Conservation (phyloP, 2,797 vertebrate species). For the Cryptoprocta ferox region DNA sequence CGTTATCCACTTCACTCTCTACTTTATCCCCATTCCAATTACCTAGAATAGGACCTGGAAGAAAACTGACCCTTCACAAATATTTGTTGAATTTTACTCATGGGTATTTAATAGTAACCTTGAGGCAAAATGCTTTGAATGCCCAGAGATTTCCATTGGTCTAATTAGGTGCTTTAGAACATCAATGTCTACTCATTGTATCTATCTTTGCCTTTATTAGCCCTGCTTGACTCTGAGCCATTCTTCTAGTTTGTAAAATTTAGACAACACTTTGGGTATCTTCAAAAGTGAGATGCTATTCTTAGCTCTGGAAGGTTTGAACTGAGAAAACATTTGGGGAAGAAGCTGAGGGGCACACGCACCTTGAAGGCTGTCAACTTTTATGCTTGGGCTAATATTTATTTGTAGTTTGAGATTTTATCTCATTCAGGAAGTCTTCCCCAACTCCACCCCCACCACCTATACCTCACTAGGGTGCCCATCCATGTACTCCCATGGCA, state of each 20-base stretch:
- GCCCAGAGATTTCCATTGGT: neutral
- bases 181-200: neutral
- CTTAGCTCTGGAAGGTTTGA: neutral
- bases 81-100: neutral
- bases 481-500: too few species aligned
- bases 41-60: neutral
- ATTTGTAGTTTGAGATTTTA: neutral
- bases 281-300: neutral
- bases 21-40: neutral
- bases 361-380: neutral
- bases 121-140: neutral
- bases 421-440: too few species aligned
- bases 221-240: neutral
- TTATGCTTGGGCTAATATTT: neutral
- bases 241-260: neutral
- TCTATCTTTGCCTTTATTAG: neutral
- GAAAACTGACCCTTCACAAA: neutral
- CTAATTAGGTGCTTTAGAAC: neutral
- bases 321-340: neutral
- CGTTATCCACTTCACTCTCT: neutral
- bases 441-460: neutral
- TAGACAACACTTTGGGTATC: neutral
- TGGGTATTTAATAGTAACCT: neutral
- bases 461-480: neutral
- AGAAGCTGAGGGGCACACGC: neutral